phyloP scores from a whole-genome alignment of 1,140 invertebrate species.

The Drosophila ananassae region DNA sequence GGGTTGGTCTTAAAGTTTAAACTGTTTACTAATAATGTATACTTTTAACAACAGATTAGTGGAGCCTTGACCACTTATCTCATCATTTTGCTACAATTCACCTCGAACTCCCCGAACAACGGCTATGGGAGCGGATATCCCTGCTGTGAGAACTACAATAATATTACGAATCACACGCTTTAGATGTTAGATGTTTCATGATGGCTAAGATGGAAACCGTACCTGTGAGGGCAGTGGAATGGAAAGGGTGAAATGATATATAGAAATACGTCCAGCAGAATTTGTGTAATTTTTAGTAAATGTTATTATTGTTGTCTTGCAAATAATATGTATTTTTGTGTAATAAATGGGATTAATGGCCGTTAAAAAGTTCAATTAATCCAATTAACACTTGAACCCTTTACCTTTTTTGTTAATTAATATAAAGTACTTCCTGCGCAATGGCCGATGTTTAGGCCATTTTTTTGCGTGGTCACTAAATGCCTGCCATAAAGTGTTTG shows the following conservation, averaged over 20 bases:
- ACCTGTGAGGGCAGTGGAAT: not conserved
- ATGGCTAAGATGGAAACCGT: not conserved
- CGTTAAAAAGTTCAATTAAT: not conserved
- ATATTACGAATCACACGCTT: constrained; percentile 60
- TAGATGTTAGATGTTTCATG: constrained; percentile 47
- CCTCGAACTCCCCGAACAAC: constrained; percentile 60
- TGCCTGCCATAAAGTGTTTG: constrained; percentile 44
- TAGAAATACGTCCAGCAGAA: constrained; percentile 54
- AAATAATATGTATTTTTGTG: constrained; percentile 26
- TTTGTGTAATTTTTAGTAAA: constrained; percentile 43
- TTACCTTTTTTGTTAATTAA: not conserved
- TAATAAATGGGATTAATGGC: constrained; percentile 2
- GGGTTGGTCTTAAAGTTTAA: not conserved
- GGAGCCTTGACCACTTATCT: constrained; percentile 81
- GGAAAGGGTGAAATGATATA: constrained; percentile 52
- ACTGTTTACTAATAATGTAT: not conserved
- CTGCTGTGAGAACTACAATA: constrained; percentile 58
- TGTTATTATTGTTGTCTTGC: constrained; percentile 38
- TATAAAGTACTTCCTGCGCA: not conserved
- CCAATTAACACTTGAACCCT: not conserved
- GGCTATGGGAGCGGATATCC: constrained; percentile 30
- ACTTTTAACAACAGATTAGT: constrained; percentile 62
- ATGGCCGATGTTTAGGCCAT: not conserved
- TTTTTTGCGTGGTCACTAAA: constrained; percentile 17
- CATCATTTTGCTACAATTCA: constrained; percentile 81